Evolutionary conservation across 2,113 vertebrate species (phyloP), one percentile per base, ranked within the genome.

Genomic region (Pomatorhinus ruficollis): DNA sequence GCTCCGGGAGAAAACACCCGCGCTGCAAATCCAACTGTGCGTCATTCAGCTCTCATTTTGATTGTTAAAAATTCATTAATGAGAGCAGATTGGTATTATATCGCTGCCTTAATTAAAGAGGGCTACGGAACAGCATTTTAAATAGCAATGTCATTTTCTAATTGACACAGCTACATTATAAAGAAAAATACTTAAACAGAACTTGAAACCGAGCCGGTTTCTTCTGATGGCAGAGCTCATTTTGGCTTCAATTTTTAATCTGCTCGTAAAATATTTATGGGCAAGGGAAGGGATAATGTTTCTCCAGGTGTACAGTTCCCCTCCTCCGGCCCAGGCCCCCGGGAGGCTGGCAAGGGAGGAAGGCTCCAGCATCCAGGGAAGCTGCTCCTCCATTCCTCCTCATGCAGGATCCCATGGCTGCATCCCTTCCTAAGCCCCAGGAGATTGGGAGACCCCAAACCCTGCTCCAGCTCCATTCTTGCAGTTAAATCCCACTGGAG

Each of bases 201-300:
- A 97, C 94, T 95, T 90, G 97, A 97, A 95, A 92, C 92, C 3
- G 28, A 87, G 93, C 56, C 1, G 52, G 49, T 63, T 69, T 83
- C 96, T 69, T 78, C 92, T 95, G 65, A 93, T 85, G 97, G 97
- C 94, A 74, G 80, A 60, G 88, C 87, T 93, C 91, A n/a, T 96
- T 87, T 83, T 45, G 77, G 89, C 90, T 96, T 98, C 93, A 97
- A 98, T 98, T 96, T 98, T 98, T 98, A 98, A 98, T 98, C 95
- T n/a, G 44, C 95, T 97, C 40, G 3, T 98, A 92, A 97, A 98
- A 98, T 97, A 98, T 98, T 98, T 96, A 98, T 3, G 8, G 93
- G 35, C 74, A 31, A 9, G 90, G 72, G 83, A 92, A 81, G 69
- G 88, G 97, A 97, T 98, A 82, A 71, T 37, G 15, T 98, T 98